Evolutionary conservation across 2,888 invertebrate species (phyloP).

Genomic region (Caenorhabditis panamensis): DNA sequence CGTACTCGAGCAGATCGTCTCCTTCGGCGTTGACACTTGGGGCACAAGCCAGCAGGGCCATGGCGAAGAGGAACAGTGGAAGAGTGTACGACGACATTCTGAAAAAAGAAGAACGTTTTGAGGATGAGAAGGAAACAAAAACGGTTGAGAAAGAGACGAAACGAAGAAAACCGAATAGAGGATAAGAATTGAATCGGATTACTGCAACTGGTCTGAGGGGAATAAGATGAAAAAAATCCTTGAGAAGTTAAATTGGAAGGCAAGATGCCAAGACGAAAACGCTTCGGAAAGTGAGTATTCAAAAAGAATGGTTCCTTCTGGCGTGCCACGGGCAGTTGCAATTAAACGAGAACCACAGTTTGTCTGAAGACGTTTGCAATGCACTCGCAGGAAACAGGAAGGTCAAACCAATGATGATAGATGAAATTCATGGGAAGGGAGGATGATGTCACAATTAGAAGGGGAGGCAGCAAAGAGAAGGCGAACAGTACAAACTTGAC

Average conservation of each 20-base stretch:
- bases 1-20: constrained; percentile 62
- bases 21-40: constrained; percentile 54
- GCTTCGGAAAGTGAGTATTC: constrained; percentile 2
- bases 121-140: neutral
- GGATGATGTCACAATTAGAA: neutral
- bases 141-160: too few species aligned
- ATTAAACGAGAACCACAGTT: neutral
- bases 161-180: neutral
- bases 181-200: constrained; percentile 44
- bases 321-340: constrained; percentile 6
- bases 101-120: too few species aligned
- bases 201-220: constrained; percentile 29
- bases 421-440: neutral
- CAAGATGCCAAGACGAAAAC: constrained; percentile 20
- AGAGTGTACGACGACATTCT: constrained; percentile 58
- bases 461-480: too few species aligned
- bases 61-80: constrained; percentile 52
- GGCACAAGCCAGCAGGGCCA: constrained; percentile 44
- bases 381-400: constrained; percentile 7
- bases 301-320: neutral
- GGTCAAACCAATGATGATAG: constrained; percentile 42
- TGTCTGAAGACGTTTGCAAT: constrained; percentile 5
- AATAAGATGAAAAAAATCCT: constrained; percentile 1
- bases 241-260: constrained; percentile 9
- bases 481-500: too few species aligned